Conservation (phyloP, 2,888 invertebrate species). For the Lepetodrilus schrolli region DNA sequence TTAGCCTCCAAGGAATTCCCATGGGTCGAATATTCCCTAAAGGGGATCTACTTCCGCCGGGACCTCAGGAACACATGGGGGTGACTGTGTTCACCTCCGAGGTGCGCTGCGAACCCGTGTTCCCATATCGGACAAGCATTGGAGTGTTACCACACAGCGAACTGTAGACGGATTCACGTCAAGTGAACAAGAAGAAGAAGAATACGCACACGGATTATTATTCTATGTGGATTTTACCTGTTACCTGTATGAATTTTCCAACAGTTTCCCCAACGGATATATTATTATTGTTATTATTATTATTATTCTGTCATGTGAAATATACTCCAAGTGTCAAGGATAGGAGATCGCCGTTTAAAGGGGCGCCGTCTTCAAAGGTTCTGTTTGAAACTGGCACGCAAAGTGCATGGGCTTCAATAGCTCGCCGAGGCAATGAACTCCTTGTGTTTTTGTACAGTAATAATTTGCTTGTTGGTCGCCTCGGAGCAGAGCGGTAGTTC, state of each 20-base stretch:
- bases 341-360: neutral
- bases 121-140: neutral
- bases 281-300: no score
- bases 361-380: neutral
- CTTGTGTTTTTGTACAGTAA: neutral
- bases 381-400: neutral
- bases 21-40: neutral
- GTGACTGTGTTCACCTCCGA: neutral
- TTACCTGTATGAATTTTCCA: neutral
- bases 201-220: neutral
- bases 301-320: conserved; percentile 11
- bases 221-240: neutral
- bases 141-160: conserved; percentile 7
- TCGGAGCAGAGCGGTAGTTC: conserved; percentile 7
- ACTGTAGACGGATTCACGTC: neutral
- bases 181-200: neutral
- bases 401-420: conserved; percentile 10
- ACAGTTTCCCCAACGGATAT: neutral
- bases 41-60: neutral
- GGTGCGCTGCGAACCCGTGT: neutral
- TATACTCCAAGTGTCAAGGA: neutral
- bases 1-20: neutral
- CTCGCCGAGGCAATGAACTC: conserved; percentile 23
- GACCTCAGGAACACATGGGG: neutral
- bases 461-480: neutral